Evolutionary conservation across 1,140 invertebrate species (phyloP).

Genomic region (Lepidotrigona ventralis): DNA sequence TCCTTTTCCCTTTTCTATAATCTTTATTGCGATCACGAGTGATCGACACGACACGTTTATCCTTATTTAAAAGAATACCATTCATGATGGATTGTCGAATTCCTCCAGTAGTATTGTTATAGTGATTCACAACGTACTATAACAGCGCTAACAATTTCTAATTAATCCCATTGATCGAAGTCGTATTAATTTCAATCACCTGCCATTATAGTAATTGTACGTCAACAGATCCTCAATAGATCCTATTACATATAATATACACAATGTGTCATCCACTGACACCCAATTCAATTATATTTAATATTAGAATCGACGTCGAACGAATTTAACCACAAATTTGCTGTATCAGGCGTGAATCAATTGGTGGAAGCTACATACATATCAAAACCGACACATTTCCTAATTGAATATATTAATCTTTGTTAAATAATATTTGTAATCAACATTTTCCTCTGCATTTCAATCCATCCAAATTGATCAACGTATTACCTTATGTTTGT

Average conservation of each 20-base stretch:
- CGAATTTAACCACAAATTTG: not conserved
- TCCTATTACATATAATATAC: not conserved
- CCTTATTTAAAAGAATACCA: not conserved
- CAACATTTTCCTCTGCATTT: not conserved
- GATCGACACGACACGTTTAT: too few relatives aligned
- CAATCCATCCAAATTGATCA: not conserved
- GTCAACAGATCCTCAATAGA: not conserved
- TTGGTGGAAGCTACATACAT: not conserved
- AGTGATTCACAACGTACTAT: not conserved
- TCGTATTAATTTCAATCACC: not conserved
- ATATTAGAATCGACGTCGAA: not conserved
- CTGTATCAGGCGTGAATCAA: not conserved
- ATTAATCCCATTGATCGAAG: not conserved
- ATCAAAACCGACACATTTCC: too few relatives aligned
- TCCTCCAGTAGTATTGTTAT: too few relatives aligned
- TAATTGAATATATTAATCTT: not conserved
- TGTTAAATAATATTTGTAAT: not conserved
- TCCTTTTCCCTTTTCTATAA: not conserved
- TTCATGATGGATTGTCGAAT: not conserved
- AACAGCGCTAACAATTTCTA: not conserved
- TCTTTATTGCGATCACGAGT: not conserved
- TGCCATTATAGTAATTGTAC: constrained; percentile 10
- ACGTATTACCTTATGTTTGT: not conserved
- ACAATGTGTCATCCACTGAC: not conserved
- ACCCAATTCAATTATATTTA: not conserved